Evolutionary conservation across 1,140 invertebrate species (phyloP), one percentile per base, ranked within the genome.

Genomic region (Eupeodes corollae): DNA sequence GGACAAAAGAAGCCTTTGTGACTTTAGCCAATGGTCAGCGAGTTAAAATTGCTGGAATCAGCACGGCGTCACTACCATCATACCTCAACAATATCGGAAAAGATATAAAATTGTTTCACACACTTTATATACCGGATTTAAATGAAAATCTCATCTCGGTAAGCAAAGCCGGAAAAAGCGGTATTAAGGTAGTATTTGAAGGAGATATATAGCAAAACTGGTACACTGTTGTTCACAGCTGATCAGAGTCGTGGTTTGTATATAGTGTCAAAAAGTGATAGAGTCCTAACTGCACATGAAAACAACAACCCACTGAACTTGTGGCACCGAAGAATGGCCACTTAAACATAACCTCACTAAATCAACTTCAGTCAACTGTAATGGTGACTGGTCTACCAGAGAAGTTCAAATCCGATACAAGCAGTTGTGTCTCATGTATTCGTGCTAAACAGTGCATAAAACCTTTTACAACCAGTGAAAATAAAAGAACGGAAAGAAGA

Each of bases 141-240:
- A 15, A 50, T 16, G 30, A 21, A 12, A 50, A 50, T 38, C 46
- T 50, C 8, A 18, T 46, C 2, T 50, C 49, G 1, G 18, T 50
- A 5, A 46, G 40, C 13, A 50, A 50, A 40, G 21, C 34, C 10
- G 38, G 26, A 12, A 10, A 37, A 12, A 14, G 37, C 3, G 15
- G 15, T 30, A 12, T 26, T 46, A 14, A 31, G 18, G 31, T 49
- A 19, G 40, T 10, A n/a, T 49, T 44, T 26, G 30, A 18, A 14
- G 15, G 40, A 12, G 13, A 39, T 34, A 15, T 35, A 9, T 26
- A 26, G 21, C 21, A 26, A 26, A 8, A 26, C 21, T 26, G 21
- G 21, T 26, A 26, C 21, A 26, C 21, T 26, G 21, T 9, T 44
- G 3, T 14, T 44, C 6, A 40, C 16, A 14, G 43, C 42, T 5